These are phyloP conservation scores for Drosophila imparisetae DNA, from an alignment of 2,888 invertebrate genomes.

Conservation along the genomic window DNA sequence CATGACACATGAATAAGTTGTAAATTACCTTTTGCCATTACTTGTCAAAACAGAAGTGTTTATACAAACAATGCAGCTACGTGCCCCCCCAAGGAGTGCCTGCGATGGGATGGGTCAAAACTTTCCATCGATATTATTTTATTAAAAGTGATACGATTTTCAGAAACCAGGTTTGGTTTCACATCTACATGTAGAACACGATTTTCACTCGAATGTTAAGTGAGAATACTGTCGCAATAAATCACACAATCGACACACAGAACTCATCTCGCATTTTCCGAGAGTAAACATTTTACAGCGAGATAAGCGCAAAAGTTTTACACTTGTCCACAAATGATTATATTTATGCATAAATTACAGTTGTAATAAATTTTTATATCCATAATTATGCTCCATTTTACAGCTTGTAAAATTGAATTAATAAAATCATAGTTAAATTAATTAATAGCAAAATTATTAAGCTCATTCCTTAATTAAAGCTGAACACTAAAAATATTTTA, in stretches of 20 bases:
- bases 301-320: background rate
- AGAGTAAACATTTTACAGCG: background rate
- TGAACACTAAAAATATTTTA: background rate
- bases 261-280: background rate
- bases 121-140: background rate
- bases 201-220: background rate
- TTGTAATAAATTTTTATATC: background rate
- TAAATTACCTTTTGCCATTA: background rate
- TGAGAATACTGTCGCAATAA: background rate
- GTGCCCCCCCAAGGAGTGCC: background rate
- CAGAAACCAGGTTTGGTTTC: background rate
- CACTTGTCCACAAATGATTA: slow-evolving; percentile 10
- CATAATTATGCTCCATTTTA: background rate
- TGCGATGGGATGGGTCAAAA: background rate
- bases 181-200: background rate
- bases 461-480: background rate
- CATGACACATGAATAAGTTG: slow-evolving; percentile 2
- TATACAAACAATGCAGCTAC: background rate
- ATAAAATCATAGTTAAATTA: background rate
- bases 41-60: background rate
- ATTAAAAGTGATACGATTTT: background rate
- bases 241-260: background rate
- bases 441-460: background rate
- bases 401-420: background rate
- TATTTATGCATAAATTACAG: slow-evolving; percentile 5